Evolutionary conservation across 2,888 invertebrate species (phyloP).

Genomic region (Philereme transversata): DNA sequence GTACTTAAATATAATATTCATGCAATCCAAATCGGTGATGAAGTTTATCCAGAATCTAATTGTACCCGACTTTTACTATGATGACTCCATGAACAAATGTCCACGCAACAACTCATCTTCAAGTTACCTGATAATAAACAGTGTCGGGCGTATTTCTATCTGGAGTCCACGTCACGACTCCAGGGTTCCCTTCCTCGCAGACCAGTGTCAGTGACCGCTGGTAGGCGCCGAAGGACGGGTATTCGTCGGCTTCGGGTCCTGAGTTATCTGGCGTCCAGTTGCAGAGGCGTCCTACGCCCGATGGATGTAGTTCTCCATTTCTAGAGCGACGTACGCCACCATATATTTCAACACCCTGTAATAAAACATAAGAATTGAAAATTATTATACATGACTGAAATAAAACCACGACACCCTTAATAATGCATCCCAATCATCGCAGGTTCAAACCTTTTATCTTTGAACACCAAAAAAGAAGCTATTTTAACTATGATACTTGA

Average conservation of each 20-base stretch:
- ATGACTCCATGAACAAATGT: background rate
- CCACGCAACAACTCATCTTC: slow-evolving; percentile 16
- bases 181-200: slow-evolving; percentile 93
- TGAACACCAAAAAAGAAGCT: no score
- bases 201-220: slow-evolving; percentile 92
- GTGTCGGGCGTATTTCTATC: slow-evolving; percentile 94
- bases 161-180: slow-evolving; percentile 94
- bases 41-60: background rate
- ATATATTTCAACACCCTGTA: slow-evolving; percentile 90
- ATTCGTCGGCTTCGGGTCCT: slow-evolving; percentile 91
- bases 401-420: no score
- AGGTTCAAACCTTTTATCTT: no score
- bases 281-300: slow-evolving; percentile 92
- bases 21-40: background rate
- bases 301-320: slow-evolving; percentile 88
- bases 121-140: slow-evolving; percentile 93
- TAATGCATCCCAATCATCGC: no score
- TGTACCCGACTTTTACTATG: background rate
- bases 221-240: slow-evolving; percentile 94
- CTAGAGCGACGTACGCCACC: slow-evolving; percentile 90
- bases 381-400: no score
- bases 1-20: background rate
- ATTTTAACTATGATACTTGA: no score
- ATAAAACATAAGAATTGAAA: background rate
- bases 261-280: slow-evolving; percentile 92